phyloP scores from a whole-genome alignment of 2,888 invertebrate species.

The Acronicta aceris region DNA sequence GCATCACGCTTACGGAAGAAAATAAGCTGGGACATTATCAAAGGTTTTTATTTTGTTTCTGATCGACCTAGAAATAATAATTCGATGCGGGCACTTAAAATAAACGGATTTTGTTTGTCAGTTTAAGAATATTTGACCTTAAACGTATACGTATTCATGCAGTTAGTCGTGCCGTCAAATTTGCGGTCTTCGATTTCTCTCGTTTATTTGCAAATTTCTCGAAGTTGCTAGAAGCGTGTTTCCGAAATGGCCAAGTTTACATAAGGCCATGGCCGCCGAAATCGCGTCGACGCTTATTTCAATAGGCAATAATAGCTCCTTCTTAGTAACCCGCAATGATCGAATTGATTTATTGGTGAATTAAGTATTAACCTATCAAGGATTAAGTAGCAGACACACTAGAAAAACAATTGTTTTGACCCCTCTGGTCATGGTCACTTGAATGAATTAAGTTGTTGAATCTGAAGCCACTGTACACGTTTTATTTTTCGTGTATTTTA shows the following conservation, averaged over 20 bases:
- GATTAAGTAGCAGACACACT: too few species aligned
- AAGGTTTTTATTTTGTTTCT: slow-evolving; percentile 18
- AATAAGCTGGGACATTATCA: slow-evolving; percentile 6
- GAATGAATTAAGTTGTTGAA: too few species aligned
- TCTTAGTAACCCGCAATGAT: slow-evolving; percentile 50
- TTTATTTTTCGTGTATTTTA: too few species aligned
- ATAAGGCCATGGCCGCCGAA: slow-evolving; percentile 68
- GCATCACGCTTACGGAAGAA: neutral
- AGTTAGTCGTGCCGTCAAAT: slow-evolving; percentile 12
- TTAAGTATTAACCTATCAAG: too few species aligned
- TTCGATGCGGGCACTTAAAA: neutral
- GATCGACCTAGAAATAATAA: slow-evolving; percentile 15
- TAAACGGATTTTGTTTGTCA: neutral
- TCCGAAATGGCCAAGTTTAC: slow-evolving; percentile 65
- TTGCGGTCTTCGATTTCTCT: slow-evolving; percentile 49
- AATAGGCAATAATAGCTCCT: slow-evolving; percentile 51
- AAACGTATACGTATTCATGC: slow-evolving; percentile 8
- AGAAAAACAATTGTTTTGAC: too few species aligned
- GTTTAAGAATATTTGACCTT: slow-evolving; percentile 2
- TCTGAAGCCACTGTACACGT: too few species aligned
- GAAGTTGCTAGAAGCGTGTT: slow-evolving; percentile 52
- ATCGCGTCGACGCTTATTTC: slow-evolving; percentile 59
- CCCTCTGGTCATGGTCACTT: too few species aligned
- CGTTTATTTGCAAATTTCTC: slow-evolving; percentile 61
- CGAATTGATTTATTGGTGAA: slow-evolving; percentile 18